Base-by-base conservation (phyloP, 2,888 invertebrate genomes). In the Rhagonycha fulva region DNA sequence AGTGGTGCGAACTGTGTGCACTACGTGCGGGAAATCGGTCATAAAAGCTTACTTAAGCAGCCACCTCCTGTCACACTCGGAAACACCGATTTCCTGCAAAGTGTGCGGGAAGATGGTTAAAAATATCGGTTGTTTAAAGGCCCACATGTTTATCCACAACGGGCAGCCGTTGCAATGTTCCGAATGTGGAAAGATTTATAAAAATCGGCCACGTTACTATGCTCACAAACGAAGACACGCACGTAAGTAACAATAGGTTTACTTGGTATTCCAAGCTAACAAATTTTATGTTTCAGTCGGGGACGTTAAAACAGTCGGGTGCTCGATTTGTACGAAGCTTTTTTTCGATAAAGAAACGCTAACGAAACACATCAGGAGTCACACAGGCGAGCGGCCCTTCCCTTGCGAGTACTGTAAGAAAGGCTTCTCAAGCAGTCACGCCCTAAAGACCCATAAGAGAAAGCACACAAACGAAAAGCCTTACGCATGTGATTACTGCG, bases 401-500 rank as follows among this genome's bases (percentile, higher is more conserved):
- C 28, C 63, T 4, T 78, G 78, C 12, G 63, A 76, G 26, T 78
- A 70, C 30, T 78, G 78, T 60, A 69, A 76, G 2, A 78, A 76
- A 63, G 70, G 78, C 32, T 76, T 76, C 62, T 78, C 78, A 10
- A 76, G 72, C 32, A 14, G 66, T 66, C 72, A 76, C 10, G 76
- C 78, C 2, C 11, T 74, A 11, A 78, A 78, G 24, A 76, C 74
- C 9, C 78, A 78, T 32, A 74, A 23, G 24, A 30, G 78, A 12
- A 69, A 72, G 62, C 78, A 78, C 24, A 78, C 78, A 4, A 76
- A 78, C 14, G 78, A 78, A 70, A 78, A 66, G 32, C 78, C 78
- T 5, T 78, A 72, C 19, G 71, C 61, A 47, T 78, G 78, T 67
- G 71, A 74, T 19, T 74, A 62, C 14, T 78, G 78, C 14, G 60